These are phyloP conservation scores for Xanthia togata DNA, from an alignment of 2,888 invertebrate genomes.

Conservation along the genomic window DNA sequence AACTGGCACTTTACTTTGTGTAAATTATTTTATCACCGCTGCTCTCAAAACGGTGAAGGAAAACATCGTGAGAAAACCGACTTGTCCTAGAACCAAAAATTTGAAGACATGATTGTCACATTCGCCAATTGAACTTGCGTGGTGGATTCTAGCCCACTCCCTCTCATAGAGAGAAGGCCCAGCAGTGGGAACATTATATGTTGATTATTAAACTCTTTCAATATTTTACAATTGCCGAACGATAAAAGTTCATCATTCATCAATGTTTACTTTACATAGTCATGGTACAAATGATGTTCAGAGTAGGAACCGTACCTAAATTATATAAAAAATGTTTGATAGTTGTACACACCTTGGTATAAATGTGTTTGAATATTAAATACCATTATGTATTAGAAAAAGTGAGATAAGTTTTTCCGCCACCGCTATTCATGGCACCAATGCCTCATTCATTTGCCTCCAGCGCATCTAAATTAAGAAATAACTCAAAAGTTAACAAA, in stretches of 20 bases:
- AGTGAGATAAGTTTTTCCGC: slow-evolving; percentile 2
- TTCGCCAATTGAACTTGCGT: no score
- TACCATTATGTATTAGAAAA: slow-evolving; percentile 9
- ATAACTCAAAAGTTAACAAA: slow-evolving; percentile 69
- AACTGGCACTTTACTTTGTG: no score
- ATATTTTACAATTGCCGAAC: no score
- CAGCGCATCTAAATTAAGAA: slow-evolving; percentile 67
- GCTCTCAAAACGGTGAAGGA: no score
- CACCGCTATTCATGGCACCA: slow-evolving; percentile 20
- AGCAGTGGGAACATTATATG: no score
- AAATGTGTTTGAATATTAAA: slow-evolving; percentile 8
- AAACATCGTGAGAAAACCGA: no score
- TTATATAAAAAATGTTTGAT: neutral
- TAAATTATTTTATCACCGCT: no score
- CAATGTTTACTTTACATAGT: neutral
- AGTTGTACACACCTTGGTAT: neutral
- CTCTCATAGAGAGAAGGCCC: no score
- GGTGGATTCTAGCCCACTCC: no score
- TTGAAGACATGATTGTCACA: no score
- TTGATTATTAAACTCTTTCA: no score
- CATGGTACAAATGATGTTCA: neutral
- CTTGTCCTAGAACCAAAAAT: no score
- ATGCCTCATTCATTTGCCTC: slow-evolving; percentile 41
- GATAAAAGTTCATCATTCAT: neutral
- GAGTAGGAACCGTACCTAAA: neutral